A percentile compares a stretch with the other conserved stretches of the same genome.
Conservation (phyloP, 2,113 vertebrate genomes). For the Sorex araneus region DNA sequence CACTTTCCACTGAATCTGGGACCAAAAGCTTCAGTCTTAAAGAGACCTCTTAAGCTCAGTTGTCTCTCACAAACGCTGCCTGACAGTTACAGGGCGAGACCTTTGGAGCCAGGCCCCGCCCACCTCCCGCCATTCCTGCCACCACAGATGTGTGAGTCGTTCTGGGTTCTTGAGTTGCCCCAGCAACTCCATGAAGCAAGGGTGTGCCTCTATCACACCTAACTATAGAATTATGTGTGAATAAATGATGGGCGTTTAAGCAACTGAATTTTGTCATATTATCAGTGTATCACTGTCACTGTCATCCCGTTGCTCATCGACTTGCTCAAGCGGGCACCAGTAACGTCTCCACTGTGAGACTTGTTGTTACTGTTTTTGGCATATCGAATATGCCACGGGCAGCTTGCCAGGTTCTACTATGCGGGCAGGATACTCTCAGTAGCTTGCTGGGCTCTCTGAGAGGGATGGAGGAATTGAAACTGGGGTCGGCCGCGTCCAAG, state of each 20-base stretch:
- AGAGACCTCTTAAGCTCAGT: background rate
- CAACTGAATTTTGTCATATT: background rate
- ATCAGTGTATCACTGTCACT: no score
- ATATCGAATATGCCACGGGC: no score
- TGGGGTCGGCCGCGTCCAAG: no score
- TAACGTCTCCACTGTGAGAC: no score
- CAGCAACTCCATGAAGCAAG: no score
- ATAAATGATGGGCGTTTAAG: background rate
- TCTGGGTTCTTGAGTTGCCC: background rate
- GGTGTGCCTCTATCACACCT: background rate
- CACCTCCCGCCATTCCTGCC: background rate
- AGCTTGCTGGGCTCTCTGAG: no score
- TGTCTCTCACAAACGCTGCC: background rate
- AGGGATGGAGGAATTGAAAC: no score
- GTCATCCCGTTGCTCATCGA: no score
- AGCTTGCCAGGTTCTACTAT: no score
- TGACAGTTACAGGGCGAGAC: background rate
- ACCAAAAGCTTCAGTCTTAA: background rate
- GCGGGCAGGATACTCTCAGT: no score
- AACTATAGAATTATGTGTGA: background rate
- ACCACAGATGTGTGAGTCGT: background rate
- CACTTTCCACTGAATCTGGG: background rate
- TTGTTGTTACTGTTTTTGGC: no score
- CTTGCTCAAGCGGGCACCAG: no score
- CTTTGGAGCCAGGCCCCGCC: background rate